A percentile compares a stretch with the other conserved stretches of the same genome.
phyloP scores from a whole-genome alignment of 2,888 invertebrate species.

The Eilema griseolum region DNA sequence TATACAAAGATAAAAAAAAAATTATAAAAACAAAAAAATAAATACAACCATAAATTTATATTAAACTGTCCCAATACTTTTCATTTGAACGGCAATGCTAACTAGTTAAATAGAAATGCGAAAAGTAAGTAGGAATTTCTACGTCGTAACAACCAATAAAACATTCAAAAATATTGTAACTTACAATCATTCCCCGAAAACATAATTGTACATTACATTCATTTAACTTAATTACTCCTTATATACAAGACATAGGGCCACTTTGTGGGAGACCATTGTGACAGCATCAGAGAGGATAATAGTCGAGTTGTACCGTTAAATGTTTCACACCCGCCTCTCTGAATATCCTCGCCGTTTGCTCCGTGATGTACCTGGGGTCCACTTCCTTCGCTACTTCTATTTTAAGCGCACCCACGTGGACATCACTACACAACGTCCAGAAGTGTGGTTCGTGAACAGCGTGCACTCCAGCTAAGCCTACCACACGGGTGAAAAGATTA shows the following conservation, averaged over 20 bases:
- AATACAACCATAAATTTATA: constrained; percentile 37
- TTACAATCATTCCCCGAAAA: constrained; percentile 44
- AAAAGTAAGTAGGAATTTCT: constrained; percentile 33
- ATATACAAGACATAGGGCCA: constrained; percentile 53
- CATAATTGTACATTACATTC: constrained; percentile 55
- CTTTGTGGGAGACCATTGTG: constrained; percentile 49
- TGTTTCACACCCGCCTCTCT: constrained; percentile 96
- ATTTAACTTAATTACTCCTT: constrained; percentile 53
- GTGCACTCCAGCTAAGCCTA: constrained; percentile 96
- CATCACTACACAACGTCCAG: constrained; percentile 98
- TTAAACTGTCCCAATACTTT: constrained; percentile 44
- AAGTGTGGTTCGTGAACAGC: constrained; percentile 99
- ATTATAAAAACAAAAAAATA: constrained; percentile 43
- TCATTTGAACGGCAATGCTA: constrained; percentile 41
- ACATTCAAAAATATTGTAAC: constrained; percentile 44
- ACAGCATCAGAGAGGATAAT: constrained; percentile 88
- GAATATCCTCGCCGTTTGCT: constrained; percentile 97
- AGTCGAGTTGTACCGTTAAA: constrained; percentile 97
- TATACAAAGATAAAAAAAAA: constrained; percentile 44
- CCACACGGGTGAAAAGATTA: constrained; percentile 95
- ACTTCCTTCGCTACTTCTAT: constrained; percentile 97
- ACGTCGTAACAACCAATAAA: constrained; percentile 39
- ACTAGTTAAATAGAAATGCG: constrained; percentile 33
- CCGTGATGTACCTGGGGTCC: constrained; percentile 96
- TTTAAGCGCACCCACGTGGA: constrained; percentile 97